Evolutionary conservation across 2,113 vertebrate genomes (phyloP), one percentile per base, ranked within the genome.

Genomic region (Epinephelus lanceolatus): DNA sequence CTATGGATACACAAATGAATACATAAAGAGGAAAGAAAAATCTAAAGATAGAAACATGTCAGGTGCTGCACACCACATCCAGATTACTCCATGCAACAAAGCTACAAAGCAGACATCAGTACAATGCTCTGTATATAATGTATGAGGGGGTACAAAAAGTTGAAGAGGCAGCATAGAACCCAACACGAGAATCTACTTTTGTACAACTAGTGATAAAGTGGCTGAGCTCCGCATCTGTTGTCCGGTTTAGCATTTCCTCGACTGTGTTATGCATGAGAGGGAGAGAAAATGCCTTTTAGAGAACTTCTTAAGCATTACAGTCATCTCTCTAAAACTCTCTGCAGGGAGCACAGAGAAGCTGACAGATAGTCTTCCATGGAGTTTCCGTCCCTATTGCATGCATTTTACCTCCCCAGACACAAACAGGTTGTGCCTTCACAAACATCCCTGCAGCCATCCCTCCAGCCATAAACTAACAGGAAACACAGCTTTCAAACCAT

Each of bases 391-490:
- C 25, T 1, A 1, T 9, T 30, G 52, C 37, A n/a, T 60, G 9
- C 42, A 21, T 67, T 23, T 33, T 52, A 3, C 30, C 49, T 60
- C 37, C 47, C 71, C 18, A 81, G 66, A 70, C 52, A 45, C 47
- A 57, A 18, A 23, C 17, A 51, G 17, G 19, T 25, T 59, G 30
- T 33, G 27, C 17, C 61, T 73, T 52, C 23, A 60, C 76, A 88
- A 76, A 76, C 66, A 72, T 55, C 59, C 84, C 80, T 72, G 65
- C 65, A 72, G 79, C n/a, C 33, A 60, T 71, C 61, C 65, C 45
- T 77, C 7, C 81, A 82, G 84, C 59, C 45, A 74, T 67, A 73
- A 21, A 74, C 1, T 19, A 66, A 83, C 60, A 79, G 56, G 5
- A 33, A 75, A 85, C 63, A 56, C 33, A 65, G 53, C 53, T 45